phyloP scores from a whole-genome alignment of 23 tunicate genomes.

The Trididemnum nubilum region DNA sequence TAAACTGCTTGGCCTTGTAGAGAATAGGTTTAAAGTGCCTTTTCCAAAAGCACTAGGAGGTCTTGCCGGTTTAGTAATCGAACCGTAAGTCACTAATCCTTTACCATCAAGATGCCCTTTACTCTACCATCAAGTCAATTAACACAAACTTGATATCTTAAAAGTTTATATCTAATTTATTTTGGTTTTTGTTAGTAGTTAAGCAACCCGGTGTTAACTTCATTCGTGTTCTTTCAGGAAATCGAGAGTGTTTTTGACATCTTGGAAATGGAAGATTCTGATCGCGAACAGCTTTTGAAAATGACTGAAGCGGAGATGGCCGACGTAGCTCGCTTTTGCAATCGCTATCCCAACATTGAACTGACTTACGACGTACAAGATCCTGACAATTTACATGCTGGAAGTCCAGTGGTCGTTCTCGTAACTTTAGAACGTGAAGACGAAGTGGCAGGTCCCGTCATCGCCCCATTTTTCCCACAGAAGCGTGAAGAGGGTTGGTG shows the following conservation, averaged over 20 bases:
- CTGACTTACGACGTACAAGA: constrained; percentile 72
- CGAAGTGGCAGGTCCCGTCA: constrained; percentile 89
- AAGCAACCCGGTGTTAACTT: not conserved
- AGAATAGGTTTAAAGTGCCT: too few species aligned
- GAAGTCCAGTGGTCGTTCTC: constrained; percentile 75
- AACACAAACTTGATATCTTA: too few species aligned
- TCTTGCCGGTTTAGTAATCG: too few species aligned
- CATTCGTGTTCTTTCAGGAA: constrained; percentile 40
- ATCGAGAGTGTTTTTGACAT: constrained; percentile 98
- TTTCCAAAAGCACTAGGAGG: too few species aligned
- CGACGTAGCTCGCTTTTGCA: constrained; percentile 96
- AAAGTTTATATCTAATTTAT: too few species aligned
- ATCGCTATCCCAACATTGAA: constrained; percentile 95
- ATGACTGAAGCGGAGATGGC: constrained; percentile 91
- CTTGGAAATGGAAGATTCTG: constrained; percentile 95
- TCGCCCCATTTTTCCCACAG: constrained; percentile 97
- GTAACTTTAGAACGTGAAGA: constrained; percentile 94
- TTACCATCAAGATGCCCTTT: too few species aligned
- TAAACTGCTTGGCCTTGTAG: too few species aligned
- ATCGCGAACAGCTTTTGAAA: constrained; percentile 62
- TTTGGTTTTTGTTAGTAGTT: too few species aligned
- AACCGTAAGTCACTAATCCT: too few species aligned
- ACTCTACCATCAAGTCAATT: too few species aligned
- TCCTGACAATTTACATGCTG: constrained; percentile 67
- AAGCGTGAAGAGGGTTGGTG: constrained; percentile 99